These are phyloP conservation scores for Lasius platythorax DNA, from an alignment of 2,888 invertebrate species.

Conservation along the genomic window DNA sequence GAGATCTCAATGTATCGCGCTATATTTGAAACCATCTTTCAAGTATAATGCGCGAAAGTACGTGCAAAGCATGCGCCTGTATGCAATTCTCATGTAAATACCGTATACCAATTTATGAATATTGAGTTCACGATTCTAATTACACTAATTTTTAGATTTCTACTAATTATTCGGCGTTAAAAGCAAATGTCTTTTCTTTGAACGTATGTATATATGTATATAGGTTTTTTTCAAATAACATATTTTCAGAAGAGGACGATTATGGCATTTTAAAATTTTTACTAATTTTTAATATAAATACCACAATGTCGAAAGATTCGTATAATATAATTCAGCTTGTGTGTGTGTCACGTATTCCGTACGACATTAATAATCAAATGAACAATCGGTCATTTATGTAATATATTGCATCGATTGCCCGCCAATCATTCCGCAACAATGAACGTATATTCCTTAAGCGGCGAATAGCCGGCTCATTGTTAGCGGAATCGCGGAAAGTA, in stretches of 20 bases:
- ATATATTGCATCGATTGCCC: neutral
- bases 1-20: neutral
- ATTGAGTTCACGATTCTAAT: neutral
- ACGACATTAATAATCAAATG: neutral
- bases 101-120: neutral
- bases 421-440: neutral
- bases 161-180: neutral
- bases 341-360: neutral
- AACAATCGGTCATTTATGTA: neutral
- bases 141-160: neutral
- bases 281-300: neutral
- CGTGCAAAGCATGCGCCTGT: neutral
- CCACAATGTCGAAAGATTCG: neutral
- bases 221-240: neutral
- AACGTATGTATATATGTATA: neutral
- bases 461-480: neutral
- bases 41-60: constrained; percentile 19
- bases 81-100: neutral
- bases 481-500: constrained; percentile 30
- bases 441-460: constrained; percentile 22
- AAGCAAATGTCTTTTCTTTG: neutral
- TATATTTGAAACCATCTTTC: constrained; percentile 32
- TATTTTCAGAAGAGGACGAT: neutral
- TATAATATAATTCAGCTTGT: neutral
- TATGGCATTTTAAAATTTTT: neutral